These are phyloP conservation scores for Argyresthia goedartella DNA, from an alignment of 2,888 invertebrate species.

Conservation along the genomic window DNA sequence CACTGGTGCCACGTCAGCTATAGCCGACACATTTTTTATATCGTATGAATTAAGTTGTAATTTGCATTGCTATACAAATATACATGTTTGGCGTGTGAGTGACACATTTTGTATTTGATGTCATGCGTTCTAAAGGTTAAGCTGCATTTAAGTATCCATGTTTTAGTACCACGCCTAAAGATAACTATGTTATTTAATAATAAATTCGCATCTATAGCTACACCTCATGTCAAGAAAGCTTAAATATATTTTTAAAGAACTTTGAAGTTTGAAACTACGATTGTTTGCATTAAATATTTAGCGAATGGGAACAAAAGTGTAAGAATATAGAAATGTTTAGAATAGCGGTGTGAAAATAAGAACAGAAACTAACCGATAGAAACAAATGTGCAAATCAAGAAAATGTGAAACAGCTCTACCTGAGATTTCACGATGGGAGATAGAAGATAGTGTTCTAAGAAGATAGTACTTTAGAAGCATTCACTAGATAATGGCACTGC, in stretches of 20 bases:
- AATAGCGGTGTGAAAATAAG: background rate
- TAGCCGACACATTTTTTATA: no score
- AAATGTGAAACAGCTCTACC: background rate
- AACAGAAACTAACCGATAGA: background rate
- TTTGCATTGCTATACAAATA: no score
- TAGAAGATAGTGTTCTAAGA: background rate
- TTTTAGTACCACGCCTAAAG: background rate
- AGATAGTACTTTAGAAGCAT: slow-evolving; percentile 33
- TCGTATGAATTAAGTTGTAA: no score
- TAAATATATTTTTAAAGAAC: slow-evolving; percentile 62
- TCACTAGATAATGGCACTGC: slow-evolving; percentile 60
- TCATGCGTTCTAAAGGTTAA: no score
- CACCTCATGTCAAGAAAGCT: slow-evolving; percentile 38
- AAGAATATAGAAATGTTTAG: no score
- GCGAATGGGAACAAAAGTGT: background rate
- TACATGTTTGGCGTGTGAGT: no score
- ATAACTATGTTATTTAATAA: background rate
- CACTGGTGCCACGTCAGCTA: no score
- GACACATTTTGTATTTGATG: no score
- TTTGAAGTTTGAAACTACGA: slow-evolving; percentile 59
- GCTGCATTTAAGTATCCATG: slow-evolving; percentile 17
- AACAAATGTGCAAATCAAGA: background rate
- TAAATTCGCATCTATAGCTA: slow-evolving; percentile 16
- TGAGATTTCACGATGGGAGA: background rate
- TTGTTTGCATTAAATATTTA: slow-evolving; percentile 21